Evolutionary conservation across 2,113 vertebrate genomes (phyloP), one percentile per base, ranked within the genome.

Genomic region (Alectura lathami): DNA sequence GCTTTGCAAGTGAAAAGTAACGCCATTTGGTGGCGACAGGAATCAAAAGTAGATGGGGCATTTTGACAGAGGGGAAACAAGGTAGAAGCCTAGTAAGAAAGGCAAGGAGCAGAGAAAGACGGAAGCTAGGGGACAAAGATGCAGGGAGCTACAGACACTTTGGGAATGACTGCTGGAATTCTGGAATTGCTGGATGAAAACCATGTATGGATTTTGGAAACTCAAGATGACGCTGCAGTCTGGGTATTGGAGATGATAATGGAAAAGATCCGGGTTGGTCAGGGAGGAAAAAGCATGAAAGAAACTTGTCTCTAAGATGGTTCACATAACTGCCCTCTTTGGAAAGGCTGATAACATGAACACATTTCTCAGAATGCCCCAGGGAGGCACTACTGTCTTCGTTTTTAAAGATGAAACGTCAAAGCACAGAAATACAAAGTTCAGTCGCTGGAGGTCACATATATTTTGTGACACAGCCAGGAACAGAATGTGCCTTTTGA

Each of bases 401-500:
- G 80, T 83, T 75, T 72, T 89, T 89, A 63, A 93, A 89, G 72
- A 83, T 81, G 93, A 74, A 47, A 88, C 93, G 88, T 94, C 64
- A 80, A 69, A 91, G 89, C 87, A 70, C 63, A 80, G 87, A 95
- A 89, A 83, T 83, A 40, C 43, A 50, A 54, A 80, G 82, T 95
- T 96, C 87, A 86, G 0, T 89, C 87, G 75, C 89, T 64, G 86
- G 85, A 87, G 94, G 93, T 96, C 76, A 88, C 89, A 74, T 80
- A 80, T 22, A 86, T 80, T 89, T 86, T 96, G 79, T 94, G 85
- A 93, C 56, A 60, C 47, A 93, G 84, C 68, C 89, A 94, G 88
- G 89, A 95, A 93, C 84, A 95, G 79, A 93, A 92, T 93, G 94
- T 95, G 91, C 72, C 47, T 91, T 88, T 95, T 93, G 76, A 91